Evolutionary conservation across 2,797 vertebrate genomes (phyloP).

Genomic region (Semaprochilodus insignis): DNA sequence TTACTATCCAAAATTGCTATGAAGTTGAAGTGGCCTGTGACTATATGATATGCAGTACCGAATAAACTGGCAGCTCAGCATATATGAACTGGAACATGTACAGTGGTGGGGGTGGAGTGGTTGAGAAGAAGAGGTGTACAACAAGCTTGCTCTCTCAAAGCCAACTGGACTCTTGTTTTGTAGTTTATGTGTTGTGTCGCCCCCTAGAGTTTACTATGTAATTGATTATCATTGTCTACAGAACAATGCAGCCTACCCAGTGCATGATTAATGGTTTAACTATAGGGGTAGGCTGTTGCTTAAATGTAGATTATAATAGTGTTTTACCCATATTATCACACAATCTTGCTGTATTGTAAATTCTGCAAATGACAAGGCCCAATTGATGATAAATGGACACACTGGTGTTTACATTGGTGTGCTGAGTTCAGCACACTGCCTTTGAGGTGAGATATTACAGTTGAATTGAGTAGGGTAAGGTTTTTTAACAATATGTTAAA

Average conservation of each 20-base stretch:
- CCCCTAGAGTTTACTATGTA: conserved; percentile 20
- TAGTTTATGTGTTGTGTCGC: conserved; percentile 25
- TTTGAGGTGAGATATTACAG: background rate
- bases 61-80: background rate
- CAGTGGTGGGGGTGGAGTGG: background rate
- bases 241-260: background rate
- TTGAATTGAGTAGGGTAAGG: no score
- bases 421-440: background rate
- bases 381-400: background rate
- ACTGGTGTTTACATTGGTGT: background rate
- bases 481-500: no score
- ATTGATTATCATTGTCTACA: background rate
- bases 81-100: background rate
- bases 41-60: background rate
- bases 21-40: background rate
- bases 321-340: background rate
- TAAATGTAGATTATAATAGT: background rate
- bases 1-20: background rate
- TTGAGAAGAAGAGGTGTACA: background rate
- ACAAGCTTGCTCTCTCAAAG: background rate
- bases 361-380: background rate
- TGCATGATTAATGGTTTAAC: background rate
- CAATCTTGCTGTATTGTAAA: background rate
- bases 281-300: background rate
- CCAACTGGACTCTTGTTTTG: background rate